A percentile compares a stretch with the other conserved stretches of the same genome.
phyloP scores from a whole-genome alignment of 2,113 vertebrate genomes.

The Dipodomys spectabilis region DNA sequence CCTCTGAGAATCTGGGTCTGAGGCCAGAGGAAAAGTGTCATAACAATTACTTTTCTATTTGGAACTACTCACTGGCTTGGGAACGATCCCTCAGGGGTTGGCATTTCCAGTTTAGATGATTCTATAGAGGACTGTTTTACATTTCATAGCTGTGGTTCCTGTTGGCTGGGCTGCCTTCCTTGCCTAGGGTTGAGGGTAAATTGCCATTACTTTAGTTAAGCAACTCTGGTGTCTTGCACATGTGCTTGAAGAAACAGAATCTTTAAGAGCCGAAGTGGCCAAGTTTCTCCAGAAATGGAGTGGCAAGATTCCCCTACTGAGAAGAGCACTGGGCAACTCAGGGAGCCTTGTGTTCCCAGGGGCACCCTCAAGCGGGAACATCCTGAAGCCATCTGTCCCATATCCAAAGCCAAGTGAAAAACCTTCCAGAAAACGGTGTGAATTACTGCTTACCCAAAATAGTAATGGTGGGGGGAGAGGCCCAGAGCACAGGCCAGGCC shows the following conservation, averaged over 20 bases:
- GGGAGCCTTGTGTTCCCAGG: not conserved
- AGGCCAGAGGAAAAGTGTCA: not conserved
- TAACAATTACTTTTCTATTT: not conserved
- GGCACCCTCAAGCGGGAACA: not conserved
- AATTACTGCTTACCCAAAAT: conserved; percentile 60
- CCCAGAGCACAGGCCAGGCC: not conserved
- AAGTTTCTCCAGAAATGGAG: conserved; percentile 20
- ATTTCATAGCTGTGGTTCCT: not conserved
- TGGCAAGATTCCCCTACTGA: not conserved
- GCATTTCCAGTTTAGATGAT: not conserved
- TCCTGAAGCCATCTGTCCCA: conserved; percentile 47
- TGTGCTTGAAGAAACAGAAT: conserved; percentile 37
- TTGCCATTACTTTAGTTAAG: not conserved
- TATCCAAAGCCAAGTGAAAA: conserved; percentile 33
- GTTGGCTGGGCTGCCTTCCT: not conserved
- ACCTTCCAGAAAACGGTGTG: conserved; percentile 22
- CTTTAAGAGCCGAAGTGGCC: not conserved
- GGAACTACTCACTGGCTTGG: not conserved
- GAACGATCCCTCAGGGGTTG: not conserved
- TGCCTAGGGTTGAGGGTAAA: not conserved
- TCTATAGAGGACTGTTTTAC: not conserved
- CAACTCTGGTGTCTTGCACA: not conserved
- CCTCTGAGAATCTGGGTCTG: not conserved
- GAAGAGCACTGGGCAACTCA: not conserved
- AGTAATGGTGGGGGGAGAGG: not conserved